Percentiles rank a stretch among this genome's conserved stretches.
Evolutionary conservation across 2,113 vertebrate species (phyloP).

Genomic region (Coreoperca whiteheadi): DNA sequence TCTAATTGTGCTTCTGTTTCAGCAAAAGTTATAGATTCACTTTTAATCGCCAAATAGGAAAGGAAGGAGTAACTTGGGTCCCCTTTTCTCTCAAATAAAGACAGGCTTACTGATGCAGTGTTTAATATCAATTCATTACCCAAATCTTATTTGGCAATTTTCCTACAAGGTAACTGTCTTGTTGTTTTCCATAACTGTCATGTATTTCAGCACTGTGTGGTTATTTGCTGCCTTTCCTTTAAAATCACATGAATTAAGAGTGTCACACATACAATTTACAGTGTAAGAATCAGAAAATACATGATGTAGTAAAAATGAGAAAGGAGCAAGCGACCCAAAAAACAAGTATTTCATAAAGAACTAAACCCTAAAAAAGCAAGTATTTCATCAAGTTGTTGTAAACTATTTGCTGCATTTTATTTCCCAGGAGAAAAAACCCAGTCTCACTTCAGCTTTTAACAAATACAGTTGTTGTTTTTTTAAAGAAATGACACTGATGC

Average conservation of each 20-base stretch:
- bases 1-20: not conserved
- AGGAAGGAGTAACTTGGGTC: not conserved
- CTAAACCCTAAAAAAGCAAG: conserved; percentile 71
- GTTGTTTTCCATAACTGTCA: conserved; percentile 39
- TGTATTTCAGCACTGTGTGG: conserved; percentile 70
- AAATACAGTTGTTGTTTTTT: conserved; percentile 41
- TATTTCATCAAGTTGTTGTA: conserved; percentile 78
- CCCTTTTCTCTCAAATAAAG: not conserved
- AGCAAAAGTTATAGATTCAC: not conserved
- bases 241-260: conserved; percentile 60
- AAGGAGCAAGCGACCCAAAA: conserved; percentile 60
- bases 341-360: conserved; percentile 58
- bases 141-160: not conserved
- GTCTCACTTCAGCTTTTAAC: conserved; percentile 62
- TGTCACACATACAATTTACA: conserved; percentile 76
- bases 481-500: conserved; percentile 41
- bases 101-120: not conserved
- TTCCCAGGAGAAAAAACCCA: conserved; percentile 61
- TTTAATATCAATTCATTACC: not conserved
- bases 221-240: conserved; percentile 55
- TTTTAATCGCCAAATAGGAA: conserved; percentile 2
- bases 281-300: conserved; percentile 77
- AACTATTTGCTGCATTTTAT: conserved; percentile 74
- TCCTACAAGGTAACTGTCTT: not conserved
- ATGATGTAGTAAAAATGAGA: conserved; percentile 73